Evolutionary conservation across 2,797 vertebrate species (phyloP).

Genomic region (Semotilus atromaculatus): DNA sequence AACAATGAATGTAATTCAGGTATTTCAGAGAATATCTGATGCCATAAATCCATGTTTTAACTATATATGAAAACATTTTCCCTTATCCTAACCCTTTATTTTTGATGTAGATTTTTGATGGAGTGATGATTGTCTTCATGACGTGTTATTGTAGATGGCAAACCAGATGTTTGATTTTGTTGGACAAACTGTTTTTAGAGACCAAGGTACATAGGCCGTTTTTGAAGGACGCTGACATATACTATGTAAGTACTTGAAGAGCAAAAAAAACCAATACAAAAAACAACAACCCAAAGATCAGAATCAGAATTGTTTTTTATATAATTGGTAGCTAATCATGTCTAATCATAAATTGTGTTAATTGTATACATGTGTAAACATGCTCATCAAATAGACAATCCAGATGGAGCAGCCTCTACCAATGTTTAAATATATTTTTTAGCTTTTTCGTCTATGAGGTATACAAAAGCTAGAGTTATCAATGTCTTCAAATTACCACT

Average conservation of each 20-base stretch:
- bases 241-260: background rate
- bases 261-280: constrained; percentile 25
- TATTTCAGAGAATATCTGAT: constrained; percentile 89
- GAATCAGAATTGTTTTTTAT: constrained; percentile 46
- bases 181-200: constrained; percentile 79
- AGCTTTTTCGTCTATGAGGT: constrained; percentile 21
- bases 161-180: constrained; percentile 75
- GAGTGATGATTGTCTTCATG: constrained; percentile 81
- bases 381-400: constrained; percentile 72
- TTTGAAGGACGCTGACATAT: no score
- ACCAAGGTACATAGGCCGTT: background rate
- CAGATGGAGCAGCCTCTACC: constrained; percentile 60
- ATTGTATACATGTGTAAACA: constrained; percentile 28
- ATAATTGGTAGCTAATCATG: constrained; percentile 67
- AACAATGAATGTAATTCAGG: constrained; percentile 97
- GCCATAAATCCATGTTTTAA: constrained; percentile 85
- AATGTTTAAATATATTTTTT: constrained; percentile 35
- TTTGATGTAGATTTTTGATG: constrained; percentile 82
- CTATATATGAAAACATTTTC: constrained; percentile 83
- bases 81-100: constrained; percentile 75
- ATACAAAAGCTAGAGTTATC: background rate
- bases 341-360: constrained; percentile 56
- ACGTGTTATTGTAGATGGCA: constrained; percentile 78
- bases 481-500: background rate
- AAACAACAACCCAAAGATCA: constrained; percentile 49